These are phyloP conservation scores for Naja naja DNA, from an alignment of 2,113 vertebrate species.

Conservation along the genomic window DNA sequence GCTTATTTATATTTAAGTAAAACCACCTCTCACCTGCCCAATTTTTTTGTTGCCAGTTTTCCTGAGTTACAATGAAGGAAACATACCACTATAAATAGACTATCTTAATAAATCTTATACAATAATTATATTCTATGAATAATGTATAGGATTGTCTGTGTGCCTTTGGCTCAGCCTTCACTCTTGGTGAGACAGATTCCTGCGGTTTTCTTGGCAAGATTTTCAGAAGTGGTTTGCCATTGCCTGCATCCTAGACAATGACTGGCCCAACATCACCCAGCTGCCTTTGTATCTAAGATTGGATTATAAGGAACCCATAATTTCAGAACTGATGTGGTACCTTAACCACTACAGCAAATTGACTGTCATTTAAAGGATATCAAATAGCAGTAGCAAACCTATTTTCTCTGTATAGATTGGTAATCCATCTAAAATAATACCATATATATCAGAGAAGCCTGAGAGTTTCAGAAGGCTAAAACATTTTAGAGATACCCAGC, in stretches of 20 bases:
- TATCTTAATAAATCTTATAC: constrained; percentile 38
- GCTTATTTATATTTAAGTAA: background rate
- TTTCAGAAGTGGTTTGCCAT: background rate
- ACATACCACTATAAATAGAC: constrained; percentile 14
- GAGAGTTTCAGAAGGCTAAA: background rate
- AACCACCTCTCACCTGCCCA: background rate
- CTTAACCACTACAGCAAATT: background rate
- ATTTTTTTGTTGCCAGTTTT: no score
- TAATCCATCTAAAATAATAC: background rate
- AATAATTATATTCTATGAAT: constrained; percentile 34
- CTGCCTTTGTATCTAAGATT: background rate
- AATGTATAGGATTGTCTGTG: background rate
- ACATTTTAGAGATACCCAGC: background rate
- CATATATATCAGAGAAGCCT: background rate
- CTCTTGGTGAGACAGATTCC: background rate
- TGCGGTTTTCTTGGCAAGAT: background rate
- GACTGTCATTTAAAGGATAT: background rate
- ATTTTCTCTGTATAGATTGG: background rate
- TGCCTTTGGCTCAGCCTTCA: background rate
- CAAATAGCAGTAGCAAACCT: constrained; percentile 8
- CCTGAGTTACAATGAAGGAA: constrained; percentile 51
- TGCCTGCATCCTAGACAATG: background rate
- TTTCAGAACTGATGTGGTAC: background rate
- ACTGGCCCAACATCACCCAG: background rate
- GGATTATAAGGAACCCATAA: background rate